Base-by-base conservation (phyloP, 2,797 vertebrate species). In the Enteromius unitaeniatus region DNA sequence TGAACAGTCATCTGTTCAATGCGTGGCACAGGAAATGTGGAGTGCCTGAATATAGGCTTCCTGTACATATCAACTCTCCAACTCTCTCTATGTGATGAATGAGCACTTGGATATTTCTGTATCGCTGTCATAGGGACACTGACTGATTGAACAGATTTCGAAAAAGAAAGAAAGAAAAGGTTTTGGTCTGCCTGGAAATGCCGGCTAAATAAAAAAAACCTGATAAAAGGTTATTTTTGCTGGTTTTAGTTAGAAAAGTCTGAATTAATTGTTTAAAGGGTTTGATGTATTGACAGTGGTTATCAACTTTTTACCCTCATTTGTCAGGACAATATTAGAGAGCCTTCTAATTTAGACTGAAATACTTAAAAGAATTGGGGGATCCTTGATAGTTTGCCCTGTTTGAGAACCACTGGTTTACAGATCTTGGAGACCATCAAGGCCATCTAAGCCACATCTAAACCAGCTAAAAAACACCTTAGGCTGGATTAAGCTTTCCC, bases 11-110 rank as follows among this genome's bases (percentile, higher is more conserved):
- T 70, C 45, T 75, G 47, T 70, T 79, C 62, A 17, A 13, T 3
- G 14, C 28, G 9, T 60, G 17, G 37, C 42, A 64, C 34, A 74
- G 67, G 76, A 72, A 47, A 78, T 75, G 77, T 42, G 26, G 42
- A 47, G 78, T 19, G 78, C 14, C 70, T 74, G 75, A 79, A 83
- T 68, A 79, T 64, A 64, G 37, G 28, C 64, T 79, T 51, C 74
- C 76, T 82, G 76, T 60, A 73, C 73, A 86, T 86, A 72, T 79
- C 79, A 80, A 81, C 87, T 86, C 51, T 84, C 74, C 67, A 4
- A 19, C 88, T 45, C 75, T 70, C 73, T 73, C 45, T n/a, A 49
- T 77, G 85, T 89, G 89, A 92, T 88, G 79, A 90, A 92, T 86
- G 82, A 79, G 55, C 9, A 74, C 64, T 81, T 42, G 74, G 89